Base-by-base conservation (phyloP, 2,888 invertebrate genomes). In the Drosophila mercatorum region DNA sequence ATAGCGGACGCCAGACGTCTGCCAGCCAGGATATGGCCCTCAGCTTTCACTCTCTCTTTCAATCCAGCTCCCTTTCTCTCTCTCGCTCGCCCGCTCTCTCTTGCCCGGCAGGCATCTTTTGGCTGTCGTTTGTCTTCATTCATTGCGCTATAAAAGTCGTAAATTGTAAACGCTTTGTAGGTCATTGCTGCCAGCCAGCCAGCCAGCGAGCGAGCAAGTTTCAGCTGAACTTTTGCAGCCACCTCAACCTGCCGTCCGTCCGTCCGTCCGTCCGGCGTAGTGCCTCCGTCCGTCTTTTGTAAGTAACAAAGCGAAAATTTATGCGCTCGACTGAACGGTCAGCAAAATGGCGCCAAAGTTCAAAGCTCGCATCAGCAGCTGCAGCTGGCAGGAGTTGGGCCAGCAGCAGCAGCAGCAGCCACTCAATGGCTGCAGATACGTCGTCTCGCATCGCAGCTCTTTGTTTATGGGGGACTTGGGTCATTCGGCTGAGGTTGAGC, bases 301-400 rank as follows among this genome's bases (percentile, higher is more conserved):
- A 67, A 26, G 62, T 56, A 85, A 82, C 78, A 76, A 58, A 61
- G 57, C 59, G 51, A 26, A 80, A 88, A 90, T 84, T 86, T 90
- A 90, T 84, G 71, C 78, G 87, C 83, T 74, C 53, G 60, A 57
- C 68, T 83, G 70, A 51, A 34, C 83, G 83, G 90, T 88, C 90
- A 90, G 81, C 88, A 78, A 75, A 74, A 75, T 74, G 90, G 89
- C 90, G 89, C 90, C 89, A 90, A 89, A 90, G 86, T 86, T 86
- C 86, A 90, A 89, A 86, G 89, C 74, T 68, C 75, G 60, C 59
- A 55, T 53, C 72, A 67, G 46, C 72, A 66, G 41, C n/a, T 62
- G 55, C 78, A 63, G 28, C 56, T 63, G 83, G 47, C 56, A 44
- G 49, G 34, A 34, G 26, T 34, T 5, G 14, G 52, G 14, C 14